These are phyloP conservation scores for Podiceps cristatus DNA, from an alignment of 2,113 vertebrate species.

Conservation along the genomic window DNA sequence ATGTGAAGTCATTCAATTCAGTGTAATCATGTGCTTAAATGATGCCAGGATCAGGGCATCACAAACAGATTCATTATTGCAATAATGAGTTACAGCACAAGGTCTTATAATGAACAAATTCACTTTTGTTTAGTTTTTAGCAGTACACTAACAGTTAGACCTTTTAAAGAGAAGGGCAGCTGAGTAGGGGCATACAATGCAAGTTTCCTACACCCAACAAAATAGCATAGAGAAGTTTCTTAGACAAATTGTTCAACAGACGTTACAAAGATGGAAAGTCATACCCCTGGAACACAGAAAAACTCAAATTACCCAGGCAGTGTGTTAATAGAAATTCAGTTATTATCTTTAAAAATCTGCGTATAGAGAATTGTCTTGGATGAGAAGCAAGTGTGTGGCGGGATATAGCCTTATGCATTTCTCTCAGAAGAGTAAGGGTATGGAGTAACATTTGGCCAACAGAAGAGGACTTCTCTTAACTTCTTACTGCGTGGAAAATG, in stretches of 20 bases:
- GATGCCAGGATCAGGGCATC: background rate
- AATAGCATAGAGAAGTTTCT: background rate
- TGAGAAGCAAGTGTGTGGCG: background rate
- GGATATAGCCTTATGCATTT: background rate
- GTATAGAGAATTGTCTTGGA: background rate
- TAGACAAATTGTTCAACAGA: background rate
- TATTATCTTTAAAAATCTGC: background rate
- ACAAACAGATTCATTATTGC: background rate
- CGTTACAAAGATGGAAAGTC: background rate
- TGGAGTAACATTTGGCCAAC: background rate
- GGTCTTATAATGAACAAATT: background rate
- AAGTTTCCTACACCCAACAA: background rate
- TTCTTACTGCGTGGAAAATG: background rate
- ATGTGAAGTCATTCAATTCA: constrained; percentile 15
- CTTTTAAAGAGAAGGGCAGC: background rate
- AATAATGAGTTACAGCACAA: background rate
- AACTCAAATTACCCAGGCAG: background rate
- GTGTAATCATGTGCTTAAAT: background rate
- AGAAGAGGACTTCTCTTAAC: background rate
- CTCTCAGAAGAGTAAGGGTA: background rate
- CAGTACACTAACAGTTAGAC: background rate
- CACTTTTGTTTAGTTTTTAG: background rate
- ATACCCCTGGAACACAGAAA: background rate
- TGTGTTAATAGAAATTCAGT: background rate
- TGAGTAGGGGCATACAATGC: background rate